Percentiles rank a stretch among this genome's conserved stretches.
Conservation (phyloP, 2,888 invertebrate genomes). For the Cancer borealis region DNA sequence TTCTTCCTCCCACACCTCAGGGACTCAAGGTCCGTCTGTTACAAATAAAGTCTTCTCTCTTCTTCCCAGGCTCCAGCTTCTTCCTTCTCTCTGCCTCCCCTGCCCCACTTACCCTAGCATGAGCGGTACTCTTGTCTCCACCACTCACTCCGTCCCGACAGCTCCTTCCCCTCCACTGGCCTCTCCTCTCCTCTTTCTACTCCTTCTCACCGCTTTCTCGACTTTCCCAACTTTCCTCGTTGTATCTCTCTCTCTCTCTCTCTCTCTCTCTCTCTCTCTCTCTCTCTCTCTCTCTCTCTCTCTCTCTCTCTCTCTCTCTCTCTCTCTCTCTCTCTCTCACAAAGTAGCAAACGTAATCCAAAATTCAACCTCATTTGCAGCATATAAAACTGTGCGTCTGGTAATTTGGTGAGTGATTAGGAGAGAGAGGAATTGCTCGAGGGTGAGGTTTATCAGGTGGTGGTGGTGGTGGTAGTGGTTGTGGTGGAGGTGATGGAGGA, state of each 20-base stretch:
- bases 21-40: neutral
- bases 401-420: no score
- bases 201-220: neutral
- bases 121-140: neutral
- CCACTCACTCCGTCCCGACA: neutral
- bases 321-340: slow-evolving; percentile 42
- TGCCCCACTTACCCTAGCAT: neutral
- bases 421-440: no score
- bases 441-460: no score
- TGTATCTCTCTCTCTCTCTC: neutral
- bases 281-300: slow-evolving; percentile 44
- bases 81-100: neutral
- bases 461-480: no score
- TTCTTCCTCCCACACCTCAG: neutral
- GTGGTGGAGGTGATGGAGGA: no score
- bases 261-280: slow-evolving; percentile 24
- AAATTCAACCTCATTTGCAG: no score
- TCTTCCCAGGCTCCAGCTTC: neutral
- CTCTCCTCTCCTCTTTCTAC: neutral
- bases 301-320: neutral
- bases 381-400: no score
- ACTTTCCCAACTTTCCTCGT: neutral
- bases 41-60: neutral
- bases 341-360: neutral
- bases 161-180: neutral